phyloP scores from a whole-genome alignment of 2,888 invertebrate species.

The Sarcophaga rosellei region DNA sequence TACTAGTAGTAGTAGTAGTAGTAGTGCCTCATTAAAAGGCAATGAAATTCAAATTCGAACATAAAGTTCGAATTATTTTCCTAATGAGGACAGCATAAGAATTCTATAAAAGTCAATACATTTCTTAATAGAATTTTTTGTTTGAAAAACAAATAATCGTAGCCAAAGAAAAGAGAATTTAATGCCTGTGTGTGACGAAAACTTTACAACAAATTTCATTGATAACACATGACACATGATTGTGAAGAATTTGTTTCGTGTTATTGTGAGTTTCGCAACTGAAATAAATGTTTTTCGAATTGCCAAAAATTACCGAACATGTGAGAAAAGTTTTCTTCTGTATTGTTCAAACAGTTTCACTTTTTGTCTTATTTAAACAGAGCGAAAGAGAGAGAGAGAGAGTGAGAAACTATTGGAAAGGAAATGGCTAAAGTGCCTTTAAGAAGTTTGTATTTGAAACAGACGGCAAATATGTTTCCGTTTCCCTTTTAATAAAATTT shows the following conservation, averaged over 20 bases:
- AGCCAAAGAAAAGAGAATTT: no score
- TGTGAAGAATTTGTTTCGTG: constrained; percentile 26
- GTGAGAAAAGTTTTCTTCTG: constrained; percentile 19
- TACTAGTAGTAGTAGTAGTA: no score
- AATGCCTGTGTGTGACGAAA: no score
- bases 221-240: constrained; percentile 9
- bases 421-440: constrained; percentile 58
- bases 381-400: no score
- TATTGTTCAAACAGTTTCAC: neutral
- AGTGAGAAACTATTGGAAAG: constrained; percentile 42
- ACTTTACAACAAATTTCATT: neutral
- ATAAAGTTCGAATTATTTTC: no score
- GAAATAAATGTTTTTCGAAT: constrained; percentile 16
- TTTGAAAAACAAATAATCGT: no score
- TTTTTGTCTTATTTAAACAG: constrained; percentile 14
- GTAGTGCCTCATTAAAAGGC: no score
- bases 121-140: no score
- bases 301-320: constrained; percentile 26
- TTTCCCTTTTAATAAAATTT: constrained; percentile 59
- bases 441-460: constrained; percentile 54
- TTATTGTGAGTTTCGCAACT: neutral
- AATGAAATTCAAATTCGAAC: no score
- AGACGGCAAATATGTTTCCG: constrained; percentile 64
- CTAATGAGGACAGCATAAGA: no score
- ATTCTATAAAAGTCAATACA: no score